Evolutionary conservation across 2,113 vertebrate genomes (phyloP).

Genomic region (Prunella himalayana): DNA sequence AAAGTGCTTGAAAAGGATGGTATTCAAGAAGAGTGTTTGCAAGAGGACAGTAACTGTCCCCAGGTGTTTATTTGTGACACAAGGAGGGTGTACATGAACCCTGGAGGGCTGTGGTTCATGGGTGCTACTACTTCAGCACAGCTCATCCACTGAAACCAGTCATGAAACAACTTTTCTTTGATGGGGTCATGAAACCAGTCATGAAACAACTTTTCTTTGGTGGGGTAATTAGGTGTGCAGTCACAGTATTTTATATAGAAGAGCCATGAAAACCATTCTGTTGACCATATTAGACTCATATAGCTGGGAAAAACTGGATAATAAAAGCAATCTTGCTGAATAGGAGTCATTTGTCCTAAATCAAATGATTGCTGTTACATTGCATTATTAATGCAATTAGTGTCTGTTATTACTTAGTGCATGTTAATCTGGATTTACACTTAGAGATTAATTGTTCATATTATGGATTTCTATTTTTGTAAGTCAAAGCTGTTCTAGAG

Average conservation of each 20-base stretch:
- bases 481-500: not conserved
- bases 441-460: not conserved
- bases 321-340: not conserved
- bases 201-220: not conserved
- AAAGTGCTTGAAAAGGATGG: not conserved
- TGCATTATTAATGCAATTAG: conserved; percentile 24
- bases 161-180: not conserved
- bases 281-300: not conserved
- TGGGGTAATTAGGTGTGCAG: not conserved
- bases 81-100: not conserved
- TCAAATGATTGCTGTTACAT: not conserved
- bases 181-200: not conserved
- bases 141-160: not conserved
- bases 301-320: not conserved
- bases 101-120: not conserved
- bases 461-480: not conserved
- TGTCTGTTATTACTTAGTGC: not conserved
- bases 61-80: not conserved
- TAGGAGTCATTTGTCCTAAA: not conserved
- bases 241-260: not conserved
- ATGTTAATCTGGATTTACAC: not conserved
- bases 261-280: not conserved
- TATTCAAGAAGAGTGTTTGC: not conserved
- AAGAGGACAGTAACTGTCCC: not conserved
- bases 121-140: not conserved